phyloP scores from a whole-genome alignment of 2,888 invertebrate species.

The Escarpia spicata region DNA sequence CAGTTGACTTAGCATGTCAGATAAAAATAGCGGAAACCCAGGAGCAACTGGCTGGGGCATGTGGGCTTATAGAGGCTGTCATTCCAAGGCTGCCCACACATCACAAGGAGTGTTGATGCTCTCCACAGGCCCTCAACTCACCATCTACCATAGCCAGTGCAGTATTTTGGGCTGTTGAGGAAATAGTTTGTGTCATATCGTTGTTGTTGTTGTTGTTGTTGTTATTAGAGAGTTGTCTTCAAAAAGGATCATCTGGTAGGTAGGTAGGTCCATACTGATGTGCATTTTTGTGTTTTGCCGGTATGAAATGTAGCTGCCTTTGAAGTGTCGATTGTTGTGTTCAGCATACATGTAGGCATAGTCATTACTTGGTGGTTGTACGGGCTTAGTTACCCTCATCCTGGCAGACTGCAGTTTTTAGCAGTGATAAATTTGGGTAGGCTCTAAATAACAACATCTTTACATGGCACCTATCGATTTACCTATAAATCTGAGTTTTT shows the following conservation, averaged over 20 bases:
- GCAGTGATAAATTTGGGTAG: too few relatives aligned
- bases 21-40: not conserved
- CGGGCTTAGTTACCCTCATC: too few relatives aligned
- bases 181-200: not conserved
- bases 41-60: not conserved
- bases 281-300: not conserved
- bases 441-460: too few relatives aligned
- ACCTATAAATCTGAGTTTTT: too few relatives aligned
- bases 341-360: too few relatives aligned
- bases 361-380: not conserved
- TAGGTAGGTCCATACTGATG: not conserved
- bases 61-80: not conserved
- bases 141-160: not conserved
- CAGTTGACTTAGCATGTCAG: not conserved
- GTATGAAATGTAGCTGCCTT: not conserved
- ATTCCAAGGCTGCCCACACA: not conserved
- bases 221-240: not conserved
- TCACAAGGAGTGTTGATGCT: not conserved
- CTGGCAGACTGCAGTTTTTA: too few relatives aligned
- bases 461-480: too few relatives aligned
- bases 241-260: not conserved
- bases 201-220: too few relatives aligned
- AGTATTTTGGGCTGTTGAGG: not conserved
- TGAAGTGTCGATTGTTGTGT: not conserved
- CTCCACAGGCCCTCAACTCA: not conserved